Evolutionary conservation across 1,140 invertebrate genomes (phyloP).

Genomic region (Tetragonula clypearis): DNA sequence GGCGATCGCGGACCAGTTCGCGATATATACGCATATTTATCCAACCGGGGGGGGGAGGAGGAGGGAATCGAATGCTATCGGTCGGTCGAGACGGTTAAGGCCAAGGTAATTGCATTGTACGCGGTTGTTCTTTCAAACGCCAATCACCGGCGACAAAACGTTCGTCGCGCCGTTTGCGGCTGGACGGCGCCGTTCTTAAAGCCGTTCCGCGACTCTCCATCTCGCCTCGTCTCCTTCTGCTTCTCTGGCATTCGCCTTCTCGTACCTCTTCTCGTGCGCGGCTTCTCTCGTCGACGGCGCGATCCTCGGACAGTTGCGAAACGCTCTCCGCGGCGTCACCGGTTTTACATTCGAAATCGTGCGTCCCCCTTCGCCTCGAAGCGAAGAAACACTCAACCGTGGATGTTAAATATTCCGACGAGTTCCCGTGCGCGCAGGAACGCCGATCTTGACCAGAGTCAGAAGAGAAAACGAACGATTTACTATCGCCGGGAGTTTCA

Average conservation of each 20-base stretch:
- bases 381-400: background rate
- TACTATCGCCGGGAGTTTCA: conserved; percentile 22
- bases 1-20: background rate
- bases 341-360: background rate
- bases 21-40: conserved; percentile 66
- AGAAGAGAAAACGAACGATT: conserved; percentile 6
- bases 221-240: conserved; percentile 24
- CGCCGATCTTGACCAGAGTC: too few species aligned
- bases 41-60: conserved; percentile 41
- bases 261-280: background rate
- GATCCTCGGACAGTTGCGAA: background rate
- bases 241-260: conserved; percentile 5
- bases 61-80: conserved; percentile 68
- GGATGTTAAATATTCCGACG: background rate
- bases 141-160: conserved; percentile 82
- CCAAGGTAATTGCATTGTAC: conserved; percentile 82
- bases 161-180: conserved; percentile 73
- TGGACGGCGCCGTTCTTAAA: conserved; percentile 58
- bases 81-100: conserved; percentile 69
- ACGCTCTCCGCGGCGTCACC: background rate
- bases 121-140: conserved; percentile 81
- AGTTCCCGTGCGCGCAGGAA: background rate
- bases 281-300: too few species aligned
- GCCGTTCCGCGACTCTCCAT: conserved; percentile 44
- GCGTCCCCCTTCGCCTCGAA: background rate